These are phyloP conservation scores for Monomorium pharaonis DNA, from an alignment of 1,140 invertebrate genomes.

Conservation along the genomic window DNA sequence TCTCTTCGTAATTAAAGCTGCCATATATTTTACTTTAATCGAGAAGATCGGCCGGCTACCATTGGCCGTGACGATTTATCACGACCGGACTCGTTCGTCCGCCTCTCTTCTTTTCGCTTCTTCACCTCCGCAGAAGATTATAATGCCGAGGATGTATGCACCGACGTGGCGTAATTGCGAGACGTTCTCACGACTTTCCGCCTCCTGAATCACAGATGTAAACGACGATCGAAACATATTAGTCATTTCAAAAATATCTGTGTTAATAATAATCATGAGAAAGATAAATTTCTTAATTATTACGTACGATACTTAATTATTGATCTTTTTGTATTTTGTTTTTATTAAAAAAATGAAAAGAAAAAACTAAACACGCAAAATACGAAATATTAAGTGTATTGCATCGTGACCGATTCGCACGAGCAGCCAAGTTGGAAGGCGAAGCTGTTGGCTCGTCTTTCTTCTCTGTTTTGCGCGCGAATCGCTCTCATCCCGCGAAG, in stretches of 20 bases:
- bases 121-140: slow-evolving; percentile 64
- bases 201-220: not conserved
- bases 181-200: slow-evolving; percentile 31
- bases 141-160: slow-evolving; percentile 62
- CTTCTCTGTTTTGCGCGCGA: not conserved
- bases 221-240: not conserved
- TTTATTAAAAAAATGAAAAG: too few species aligned
- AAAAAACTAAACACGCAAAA: too few species aligned
- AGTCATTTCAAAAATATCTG: not conserved
- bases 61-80: slow-evolving; percentile 77
- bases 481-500: slow-evolving; percentile 48
- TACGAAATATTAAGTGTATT: not conserved
- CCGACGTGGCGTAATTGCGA: slow-evolving; percentile 53
- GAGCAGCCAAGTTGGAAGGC: not conserved
- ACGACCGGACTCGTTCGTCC: slow-evolving; percentile 33
- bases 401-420: not conserved
- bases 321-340: not conserved
- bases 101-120: slow-evolving; percentile 48
- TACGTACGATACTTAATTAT: not conserved
- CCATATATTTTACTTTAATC: slow-evolving; percentile 83
- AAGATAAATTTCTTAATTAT: not conserved
- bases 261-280: not conserved
- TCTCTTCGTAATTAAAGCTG: slow-evolving; percentile 81
- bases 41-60: slow-evolving; percentile 75
- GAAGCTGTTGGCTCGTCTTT: slow-evolving; percentile 1